phyloP scores from a whole-genome alignment of 1,140 invertebrate genomes.

The Drosophila tsacasi region DNA sequence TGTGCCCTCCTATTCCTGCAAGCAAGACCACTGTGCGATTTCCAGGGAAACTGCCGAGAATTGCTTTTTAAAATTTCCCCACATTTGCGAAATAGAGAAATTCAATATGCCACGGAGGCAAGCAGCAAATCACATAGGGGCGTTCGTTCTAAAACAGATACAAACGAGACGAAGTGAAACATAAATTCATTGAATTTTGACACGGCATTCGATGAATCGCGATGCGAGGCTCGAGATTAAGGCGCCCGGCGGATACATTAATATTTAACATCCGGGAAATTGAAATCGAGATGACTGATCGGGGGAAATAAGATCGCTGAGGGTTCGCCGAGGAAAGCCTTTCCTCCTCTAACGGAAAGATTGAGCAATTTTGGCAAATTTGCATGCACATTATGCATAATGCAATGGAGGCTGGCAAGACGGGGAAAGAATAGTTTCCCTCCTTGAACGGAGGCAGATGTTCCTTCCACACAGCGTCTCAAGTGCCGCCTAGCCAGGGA shows the following conservation, averaged over 20 bases:
- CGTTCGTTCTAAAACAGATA: slow-evolving; percentile 41
- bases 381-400: slow-evolving; percentile 79
- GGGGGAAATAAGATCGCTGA: slow-evolving; percentile 60
- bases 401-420: slow-evolving; percentile 54
- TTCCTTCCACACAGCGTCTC: slow-evolving; percentile 22
- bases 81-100: slow-evolving; percentile 48
- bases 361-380: slow-evolving; percentile 79
- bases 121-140: slow-evolving; percentile 56
- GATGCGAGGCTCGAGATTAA: slow-evolving; percentile 37
- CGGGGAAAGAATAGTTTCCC: slow-evolving; percentile 23
- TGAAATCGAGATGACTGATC: slow-evolving; percentile 69
- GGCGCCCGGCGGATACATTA: slow-evolving; percentile 65
- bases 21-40: slow-evolving; percentile 23
- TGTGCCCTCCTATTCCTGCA: neutral
- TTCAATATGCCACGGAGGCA: slow-evolving; percentile 40
- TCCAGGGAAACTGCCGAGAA: neutral
- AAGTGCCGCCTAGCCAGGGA: slow-evolving; percentile 26
- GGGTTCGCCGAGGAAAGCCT: slow-evolving; percentile 27
- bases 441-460: slow-evolving; percentile 49
- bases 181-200: slow-evolving; percentile 81
- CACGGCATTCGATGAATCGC: slow-evolving; percentile 51
- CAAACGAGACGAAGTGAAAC: slow-evolving; percentile 39
- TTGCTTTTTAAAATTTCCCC: slow-evolving; percentile 20
- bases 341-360: slow-evolving; percentile 20
- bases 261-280: slow-evolving; percentile 79